Conservation (phyloP, 2,113 vertebrate species). For the Microcebus griseorufus region DNA sequence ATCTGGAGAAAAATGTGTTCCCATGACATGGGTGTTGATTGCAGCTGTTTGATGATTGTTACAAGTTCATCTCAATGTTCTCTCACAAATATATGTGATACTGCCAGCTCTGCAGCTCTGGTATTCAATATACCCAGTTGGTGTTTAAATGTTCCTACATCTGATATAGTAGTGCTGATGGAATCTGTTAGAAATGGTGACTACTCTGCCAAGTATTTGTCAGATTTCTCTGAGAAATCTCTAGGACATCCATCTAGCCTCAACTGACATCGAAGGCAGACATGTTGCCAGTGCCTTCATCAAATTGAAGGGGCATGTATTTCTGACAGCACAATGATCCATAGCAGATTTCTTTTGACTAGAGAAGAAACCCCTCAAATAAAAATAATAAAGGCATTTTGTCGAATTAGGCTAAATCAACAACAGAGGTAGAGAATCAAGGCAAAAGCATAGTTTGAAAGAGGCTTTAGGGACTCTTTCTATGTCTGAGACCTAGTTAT, state of each 20-base stretch:
- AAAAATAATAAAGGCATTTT: neutral
- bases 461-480: neutral
- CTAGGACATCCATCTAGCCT: slow-evolving; percentile 43
- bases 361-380: neutral
- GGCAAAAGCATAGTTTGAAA: neutral
- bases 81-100: slow-evolving; percentile 22
- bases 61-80: slow-evolving; percentile 55
- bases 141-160: slow-evolving; percentile 60
- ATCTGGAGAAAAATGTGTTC: slow-evolving; percentile 56
- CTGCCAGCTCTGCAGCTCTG: slow-evolving; percentile 42
- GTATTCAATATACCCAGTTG: neutral
- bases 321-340: slow-evolving; percentile 22
- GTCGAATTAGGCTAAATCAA: slow-evolving; percentile 21
- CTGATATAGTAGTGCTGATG: slow-evolving; percentile 39
- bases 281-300: slow-evolving; percentile 11
- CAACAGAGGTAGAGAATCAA: neutral
- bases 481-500: neutral
- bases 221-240: slow-evolving; percentile 59
- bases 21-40: slow-evolving; percentile 32
- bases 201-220: slow-evolving; percentile 50
- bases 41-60: slow-evolving; percentile 46
- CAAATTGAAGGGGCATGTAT: neutral
- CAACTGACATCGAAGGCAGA: slow-evolving; percentile 19
- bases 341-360: slow-evolving; percentile 43
- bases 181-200: slow-evolving; percentile 51